A percentile compares a stretch with the other conserved stretches of the same genome.
phyloP scores from a whole-genome alignment of 1,140 invertebrate species.

The Anagrus nilaparvatae region DNA sequence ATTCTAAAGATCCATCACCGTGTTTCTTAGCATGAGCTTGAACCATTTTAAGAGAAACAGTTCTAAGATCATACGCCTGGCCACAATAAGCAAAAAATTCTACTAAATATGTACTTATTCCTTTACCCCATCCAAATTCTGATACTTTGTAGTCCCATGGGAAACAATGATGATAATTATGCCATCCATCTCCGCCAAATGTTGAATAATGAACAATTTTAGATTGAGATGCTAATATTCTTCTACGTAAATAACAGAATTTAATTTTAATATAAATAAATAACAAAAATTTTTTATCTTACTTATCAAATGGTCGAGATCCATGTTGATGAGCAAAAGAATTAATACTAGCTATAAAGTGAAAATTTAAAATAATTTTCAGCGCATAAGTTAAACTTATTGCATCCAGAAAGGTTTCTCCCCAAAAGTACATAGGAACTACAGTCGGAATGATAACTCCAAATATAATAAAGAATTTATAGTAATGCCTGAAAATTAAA shows the following conservation, averaged over 20 bases:
- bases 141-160: conserved; percentile 81
- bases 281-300: conserved; percentile 24
- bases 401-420: conserved; percentile 59
- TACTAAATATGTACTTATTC: conserved; percentile 68
- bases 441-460: neutral
- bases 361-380: conserved; percentile 47
- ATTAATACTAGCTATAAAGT: conserved; percentile 64
- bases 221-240: conserved; percentile 7
- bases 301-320: conserved; percentile 54
- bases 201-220: neutral
- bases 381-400: conserved; percentile 67
- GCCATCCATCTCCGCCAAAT: conserved; percentile 67
- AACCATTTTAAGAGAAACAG: conserved; percentile 57
- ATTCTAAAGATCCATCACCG: conserved; percentile 48
- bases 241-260: conserved; percentile 29
- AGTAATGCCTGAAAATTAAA: conserved; percentile 3
- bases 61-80: conserved; percentile 74
- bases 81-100: conserved; percentile 69
- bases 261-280: neutral
- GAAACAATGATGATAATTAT: conserved; percentile 90
- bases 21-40: conserved; percentile 54
- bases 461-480: neutral
- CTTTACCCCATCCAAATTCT: conserved; percentile 58
- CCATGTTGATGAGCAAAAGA: conserved; percentile 61
- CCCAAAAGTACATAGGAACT: conserved; percentile 50